Percentiles rank a stretch among this genome's conserved stretches.
Conservation (phyloP, 2,113 vertebrate genomes). For the Trichomycterus rosablanca region DNA sequence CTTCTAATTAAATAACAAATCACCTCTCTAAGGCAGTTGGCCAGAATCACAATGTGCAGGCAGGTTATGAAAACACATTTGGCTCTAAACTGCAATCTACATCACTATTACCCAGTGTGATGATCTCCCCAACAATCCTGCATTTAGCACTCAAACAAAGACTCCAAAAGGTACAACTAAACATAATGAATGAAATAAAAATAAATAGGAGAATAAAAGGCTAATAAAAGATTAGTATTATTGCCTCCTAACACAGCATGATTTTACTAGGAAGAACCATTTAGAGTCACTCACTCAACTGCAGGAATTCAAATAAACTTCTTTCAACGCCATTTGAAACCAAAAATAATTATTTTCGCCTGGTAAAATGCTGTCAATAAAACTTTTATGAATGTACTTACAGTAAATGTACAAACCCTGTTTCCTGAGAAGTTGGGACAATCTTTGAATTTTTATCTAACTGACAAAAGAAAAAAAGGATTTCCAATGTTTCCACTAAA, state of each 20-base stretch:
- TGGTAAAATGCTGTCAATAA: too few species aligned
- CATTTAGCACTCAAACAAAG: conserved; percentile 65
- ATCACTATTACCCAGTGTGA: conserved; percentile 34
- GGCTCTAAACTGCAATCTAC: conserved; percentile 51
- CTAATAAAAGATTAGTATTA: conserved; percentile 26
- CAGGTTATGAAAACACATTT: conserved; percentile 80
- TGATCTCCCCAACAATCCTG: conserved; percentile 77
- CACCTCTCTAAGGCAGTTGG: conserved; percentile 78
- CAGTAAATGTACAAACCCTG: not conserved
- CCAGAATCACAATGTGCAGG: conserved; percentile 70
- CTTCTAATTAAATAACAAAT: conserved; percentile 88
- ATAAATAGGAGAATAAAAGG: conserved; percentile 29
- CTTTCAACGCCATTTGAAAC: not conserved
- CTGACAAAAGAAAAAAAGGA: too few species aligned
- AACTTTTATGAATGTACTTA: not conserved
- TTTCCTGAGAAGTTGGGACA: too few species aligned
- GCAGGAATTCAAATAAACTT: conserved; percentile 7
- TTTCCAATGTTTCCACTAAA: too few species aligned
- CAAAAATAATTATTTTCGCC: too few species aligned
- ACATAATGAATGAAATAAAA: conserved; percentile 32
- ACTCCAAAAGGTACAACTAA: conserved; percentile 29
- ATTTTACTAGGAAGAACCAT: conserved; percentile 36
- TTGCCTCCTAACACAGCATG: conserved; percentile 31
- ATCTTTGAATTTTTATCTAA: too few species aligned
- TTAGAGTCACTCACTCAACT: not conserved